phyloP scores from a whole-genome alignment of 2,797 vertebrate genomes.

The Labroides dimidiatus region DNA sequence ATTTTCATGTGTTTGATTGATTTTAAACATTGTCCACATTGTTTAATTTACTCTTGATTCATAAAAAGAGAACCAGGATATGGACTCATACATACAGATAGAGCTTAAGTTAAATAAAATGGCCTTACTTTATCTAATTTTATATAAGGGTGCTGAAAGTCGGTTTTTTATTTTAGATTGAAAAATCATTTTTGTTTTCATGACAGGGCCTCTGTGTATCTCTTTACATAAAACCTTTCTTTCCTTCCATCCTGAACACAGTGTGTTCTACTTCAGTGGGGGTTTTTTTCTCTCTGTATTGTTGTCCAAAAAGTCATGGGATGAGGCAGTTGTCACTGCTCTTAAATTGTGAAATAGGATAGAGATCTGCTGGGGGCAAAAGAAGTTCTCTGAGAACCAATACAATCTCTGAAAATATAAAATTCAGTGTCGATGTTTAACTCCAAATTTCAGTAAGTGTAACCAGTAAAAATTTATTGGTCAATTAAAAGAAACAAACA shows the following conservation, averaged over 20 bases:
- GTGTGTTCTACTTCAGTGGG: constrained; percentile 62
- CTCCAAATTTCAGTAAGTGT: too few relatives aligned
- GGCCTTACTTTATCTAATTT: constrained; percentile 30
- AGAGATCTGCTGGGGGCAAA: constrained; percentile 33
- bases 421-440: too few relatives aligned
- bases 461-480: too few relatives aligned
- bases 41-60: too few relatives aligned
- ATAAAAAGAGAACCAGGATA: constrained; percentile 13
- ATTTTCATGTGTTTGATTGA: background rate
- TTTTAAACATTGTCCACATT: too few relatives aligned
- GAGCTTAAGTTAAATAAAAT: constrained; percentile 33
- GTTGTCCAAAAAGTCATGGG: constrained; percentile 49
- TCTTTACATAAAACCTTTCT: constrained; percentile 33
- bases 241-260: constrained; percentile 18
- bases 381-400: constrained; percentile 7
- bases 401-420: too few relatives aligned
- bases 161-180: constrained; percentile 37
- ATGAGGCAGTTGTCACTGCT: constrained; percentile 51
- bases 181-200: constrained; percentile 54
- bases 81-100: background rate
- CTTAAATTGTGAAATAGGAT: constrained; percentile 65
- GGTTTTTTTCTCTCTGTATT: constrained; percentile 46
- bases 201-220: constrained; percentile 33
- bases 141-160: constrained; percentile 33
- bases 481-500: too few relatives aligned